Evolutionary conservation across 23 tunicate genomes (phyloP).

Genomic region (Diplosoma virens): DNA sequence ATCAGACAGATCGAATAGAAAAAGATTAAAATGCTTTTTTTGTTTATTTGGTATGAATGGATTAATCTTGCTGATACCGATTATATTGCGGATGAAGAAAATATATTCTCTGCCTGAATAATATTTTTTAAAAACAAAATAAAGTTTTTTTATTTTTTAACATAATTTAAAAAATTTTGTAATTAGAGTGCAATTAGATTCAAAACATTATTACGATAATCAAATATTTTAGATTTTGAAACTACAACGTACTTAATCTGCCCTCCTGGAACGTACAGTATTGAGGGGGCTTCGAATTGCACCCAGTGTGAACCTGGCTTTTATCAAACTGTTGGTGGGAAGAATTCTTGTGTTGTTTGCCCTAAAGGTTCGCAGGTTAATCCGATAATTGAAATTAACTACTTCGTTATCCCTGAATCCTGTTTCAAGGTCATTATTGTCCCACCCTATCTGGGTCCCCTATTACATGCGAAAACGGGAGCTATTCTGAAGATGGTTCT

Average conservation of each 20-base stretch:
- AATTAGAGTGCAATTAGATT: too few relatives aligned
- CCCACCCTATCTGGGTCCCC: constrained; percentile 28
- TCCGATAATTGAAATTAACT: neutral
- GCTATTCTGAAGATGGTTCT: constrained; percentile 43
- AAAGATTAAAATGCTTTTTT: too few relatives aligned
- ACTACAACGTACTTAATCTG: constrained; percentile 33
- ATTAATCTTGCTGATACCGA: too few relatives aligned
- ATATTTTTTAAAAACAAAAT: too few relatives aligned
- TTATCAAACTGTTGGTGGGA: constrained; percentile 38
- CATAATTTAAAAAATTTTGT: too few relatives aligned
- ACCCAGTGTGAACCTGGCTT: constrained; percentile 60
- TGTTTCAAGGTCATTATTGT: constrained; percentile 61
- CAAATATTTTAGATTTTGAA: constrained; percentile 35
- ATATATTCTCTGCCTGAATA: too few relatives aligned
- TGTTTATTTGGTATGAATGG: too few relatives aligned
- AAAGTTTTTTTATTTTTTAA: too few relatives aligned
- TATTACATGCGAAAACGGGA: constrained; percentile 39
- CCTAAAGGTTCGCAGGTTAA: constrained; percentile 43
- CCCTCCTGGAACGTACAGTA: constrained; percentile 59
- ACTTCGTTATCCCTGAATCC: neutral
- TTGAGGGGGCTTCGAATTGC: constrained; percentile 60
- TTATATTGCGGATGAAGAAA: too few relatives aligned
- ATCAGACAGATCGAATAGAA: too few relatives aligned
- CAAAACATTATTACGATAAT: too few relatives aligned
- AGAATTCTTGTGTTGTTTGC: constrained; percentile 53